Evolutionary conservation across 2,797 vertebrate genomes (phyloP).

Genomic region (Cynopterus sphinx): DNA sequence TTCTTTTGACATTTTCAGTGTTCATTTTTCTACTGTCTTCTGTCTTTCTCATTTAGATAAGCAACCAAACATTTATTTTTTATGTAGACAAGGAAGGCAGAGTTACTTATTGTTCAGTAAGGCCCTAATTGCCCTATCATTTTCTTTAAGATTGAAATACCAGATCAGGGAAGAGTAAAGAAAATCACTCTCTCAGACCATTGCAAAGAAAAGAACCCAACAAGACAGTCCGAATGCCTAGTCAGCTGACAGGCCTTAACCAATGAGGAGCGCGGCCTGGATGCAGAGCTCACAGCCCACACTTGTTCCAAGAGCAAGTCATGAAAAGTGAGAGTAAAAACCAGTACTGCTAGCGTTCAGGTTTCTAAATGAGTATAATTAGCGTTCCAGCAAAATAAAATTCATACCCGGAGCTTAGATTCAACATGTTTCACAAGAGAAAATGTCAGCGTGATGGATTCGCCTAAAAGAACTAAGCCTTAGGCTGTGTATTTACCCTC

Average conservation of each 20-base stretch:
- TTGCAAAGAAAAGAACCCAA: neutral
- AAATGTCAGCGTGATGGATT: neutral
- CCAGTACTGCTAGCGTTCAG: neutral
- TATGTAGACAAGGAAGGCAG: neutral
- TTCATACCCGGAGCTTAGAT: neutral
- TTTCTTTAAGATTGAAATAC: constrained; percentile 53
- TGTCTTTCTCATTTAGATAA: constrained; percentile 11
- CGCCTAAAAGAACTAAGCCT: neutral
- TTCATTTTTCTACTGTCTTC: neutral
- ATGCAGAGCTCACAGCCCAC: neutral
- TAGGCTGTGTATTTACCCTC: neutral
- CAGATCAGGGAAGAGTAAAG: constrained; percentile 35
- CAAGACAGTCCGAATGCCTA: neutral
- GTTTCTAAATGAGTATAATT: neutral
- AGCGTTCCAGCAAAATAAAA: neutral
- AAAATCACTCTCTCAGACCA: neutral
- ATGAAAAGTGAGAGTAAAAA: neutral
- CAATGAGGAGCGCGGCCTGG: rapidly evolving
- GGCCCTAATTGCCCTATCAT: constrained; percentile 16
- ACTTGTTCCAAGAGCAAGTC: neutral
- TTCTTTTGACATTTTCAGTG: constrained; percentile 7
- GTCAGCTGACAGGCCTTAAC: neutral
- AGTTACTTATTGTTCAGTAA: constrained; percentile 40
- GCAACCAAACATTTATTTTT: constrained; percentile 4
- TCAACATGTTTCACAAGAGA: neutral